A percentile compares a stretch with the other conserved stretches of the same genome.
Conservation (phyloP, 2,888 invertebrate species). For the Caenorhabditis parvicauda region DNA sequence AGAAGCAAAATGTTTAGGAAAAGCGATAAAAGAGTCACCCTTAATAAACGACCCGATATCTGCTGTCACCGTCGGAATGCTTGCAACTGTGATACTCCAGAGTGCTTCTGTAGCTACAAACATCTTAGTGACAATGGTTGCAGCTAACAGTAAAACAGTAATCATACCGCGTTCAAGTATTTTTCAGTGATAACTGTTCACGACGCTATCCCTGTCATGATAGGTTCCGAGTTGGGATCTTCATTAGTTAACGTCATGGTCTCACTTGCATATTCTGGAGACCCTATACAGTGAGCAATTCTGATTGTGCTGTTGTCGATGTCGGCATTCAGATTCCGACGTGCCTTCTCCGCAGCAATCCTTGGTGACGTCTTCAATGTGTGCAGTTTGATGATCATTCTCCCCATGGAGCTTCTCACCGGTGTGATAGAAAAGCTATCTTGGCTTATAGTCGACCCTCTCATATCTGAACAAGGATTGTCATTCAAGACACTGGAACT, state of each 20-base stretch:
- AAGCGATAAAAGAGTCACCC: conserved; percentile 49
- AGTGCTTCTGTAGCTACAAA: conserved; percentile 49
- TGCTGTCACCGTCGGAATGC: conserved; percentile 56
- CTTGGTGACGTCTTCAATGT: conserved; percentile 70
- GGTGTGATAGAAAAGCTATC: conserved; percentile 48
- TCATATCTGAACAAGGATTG: conserved; percentile 42
- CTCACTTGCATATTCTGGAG: conserved; percentile 65
- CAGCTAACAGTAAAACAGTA: conserved; percentile 64
- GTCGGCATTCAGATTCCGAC: conserved; percentile 25
- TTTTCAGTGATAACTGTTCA: conserved; percentile 63
- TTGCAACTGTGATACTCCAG: conserved; percentile 51
- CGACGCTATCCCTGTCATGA: conserved; percentile 68
- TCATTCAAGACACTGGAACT: conserved; percentile 48
- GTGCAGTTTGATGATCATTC: conserved; percentile 66
- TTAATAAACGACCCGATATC: conserved; percentile 54
- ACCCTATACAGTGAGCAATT: conserved; percentile 25
- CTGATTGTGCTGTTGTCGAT: not conserved
- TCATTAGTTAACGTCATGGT: conserved; percentile 69
- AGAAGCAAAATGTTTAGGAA: conserved; percentile 34
- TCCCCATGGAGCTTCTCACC: conserved; percentile 66
- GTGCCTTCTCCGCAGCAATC: conserved; percentile 69
- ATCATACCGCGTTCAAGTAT: not conserved
- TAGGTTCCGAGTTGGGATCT: conserved; percentile 69
- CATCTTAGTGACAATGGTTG: conserved; percentile 64
- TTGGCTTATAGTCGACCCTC: conserved; percentile 42